Conservation (phyloP, 2,113 vertebrate species). For the Bos indicus region DNA sequence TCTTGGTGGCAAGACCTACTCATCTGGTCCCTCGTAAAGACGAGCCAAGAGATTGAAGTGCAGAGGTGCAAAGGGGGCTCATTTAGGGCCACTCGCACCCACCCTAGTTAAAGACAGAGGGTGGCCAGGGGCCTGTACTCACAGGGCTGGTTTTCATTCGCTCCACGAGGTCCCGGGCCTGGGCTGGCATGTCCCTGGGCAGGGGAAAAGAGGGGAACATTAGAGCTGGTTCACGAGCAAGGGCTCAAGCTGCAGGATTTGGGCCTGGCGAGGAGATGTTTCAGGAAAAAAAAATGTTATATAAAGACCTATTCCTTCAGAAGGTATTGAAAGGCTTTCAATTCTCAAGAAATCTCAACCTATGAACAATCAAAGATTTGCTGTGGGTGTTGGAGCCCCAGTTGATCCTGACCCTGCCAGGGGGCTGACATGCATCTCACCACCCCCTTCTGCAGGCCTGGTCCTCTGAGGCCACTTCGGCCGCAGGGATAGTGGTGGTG, state of each 20-base stretch:
- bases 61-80: neutral
- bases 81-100: no score
- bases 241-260: neutral
- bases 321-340: neutral
- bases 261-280: neutral
- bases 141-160: conserved; percentile 84
- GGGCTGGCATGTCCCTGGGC: conserved; percentile 85
- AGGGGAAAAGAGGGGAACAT: neutral
- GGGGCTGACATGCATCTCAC: no score
- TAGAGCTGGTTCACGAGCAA: neutral
- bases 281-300: no score
- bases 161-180: conserved; percentile 83
- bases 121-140: conserved; percentile 66
- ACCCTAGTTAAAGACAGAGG: neutral
- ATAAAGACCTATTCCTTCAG: neutral
- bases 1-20: conserved; percentile 37
- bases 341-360: neutral
- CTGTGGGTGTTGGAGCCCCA: rapidly evolving
- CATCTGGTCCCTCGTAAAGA: neutral
- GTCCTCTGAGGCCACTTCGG: neutral
- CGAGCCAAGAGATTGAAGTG: neutral
- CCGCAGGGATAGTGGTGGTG: neutral
- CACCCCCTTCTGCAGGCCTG: rapidly evolving
- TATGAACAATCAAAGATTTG: neutral
- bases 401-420: neutral